These are phyloP conservation scores for Ormyrus nitidulus DNA, from an alignment of 2,888 invertebrate genomes.

Conservation along the genomic window DNA sequence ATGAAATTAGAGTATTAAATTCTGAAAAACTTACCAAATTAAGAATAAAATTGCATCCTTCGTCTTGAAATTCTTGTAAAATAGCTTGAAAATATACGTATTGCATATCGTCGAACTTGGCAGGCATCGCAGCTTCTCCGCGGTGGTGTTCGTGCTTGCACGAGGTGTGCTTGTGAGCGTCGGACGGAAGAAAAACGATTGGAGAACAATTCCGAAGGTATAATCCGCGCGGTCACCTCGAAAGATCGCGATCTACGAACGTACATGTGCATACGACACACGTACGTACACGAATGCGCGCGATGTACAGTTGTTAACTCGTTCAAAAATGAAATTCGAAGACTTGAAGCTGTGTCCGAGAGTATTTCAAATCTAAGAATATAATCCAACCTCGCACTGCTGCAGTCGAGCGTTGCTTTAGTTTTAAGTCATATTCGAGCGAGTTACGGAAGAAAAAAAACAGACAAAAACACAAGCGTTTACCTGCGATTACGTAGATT, in stretches of 20 bases:
- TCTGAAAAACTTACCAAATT: too few species aligned
- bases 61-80: slow-evolving; percentile 1
- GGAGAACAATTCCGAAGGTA: slow-evolving; percentile 28
- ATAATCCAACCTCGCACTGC: slow-evolving; percentile 20
- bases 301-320: slow-evolving; percentile 45
- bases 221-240: slow-evolving; percentile 42
- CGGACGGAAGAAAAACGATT: background rate
- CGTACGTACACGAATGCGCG: slow-evolving; percentile 20
- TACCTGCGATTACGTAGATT: slow-evolving; percentile 48
- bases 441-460: slow-evolving; percentile 25
- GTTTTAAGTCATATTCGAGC: slow-evolving; percentile 21
- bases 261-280: slow-evolving; percentile 2
- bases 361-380: slow-evolving; percentile 17
- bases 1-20: too few species aligned
- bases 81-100: slow-evolving; percentile 7
- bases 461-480: slow-evolving; percentile 37
- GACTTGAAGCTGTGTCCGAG: slow-evolving; percentile 18
- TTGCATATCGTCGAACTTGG: background rate
- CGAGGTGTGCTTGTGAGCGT: background rate
- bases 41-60: background rate
- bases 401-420: slow-evolving; percentile 7
- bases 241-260: slow-evolving; percentile 35
- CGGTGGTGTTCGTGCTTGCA: background rate
- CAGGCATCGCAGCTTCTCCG: slow-evolving; percentile 42
- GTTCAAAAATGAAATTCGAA: slow-evolving; percentile 23